A percentile compares a stretch with the other conserved stretches of the same genome.
Evolutionary conservation across 2,113 vertebrate genomes (phyloP).

Genomic region (Dascyllus trimaculatus): DNA sequence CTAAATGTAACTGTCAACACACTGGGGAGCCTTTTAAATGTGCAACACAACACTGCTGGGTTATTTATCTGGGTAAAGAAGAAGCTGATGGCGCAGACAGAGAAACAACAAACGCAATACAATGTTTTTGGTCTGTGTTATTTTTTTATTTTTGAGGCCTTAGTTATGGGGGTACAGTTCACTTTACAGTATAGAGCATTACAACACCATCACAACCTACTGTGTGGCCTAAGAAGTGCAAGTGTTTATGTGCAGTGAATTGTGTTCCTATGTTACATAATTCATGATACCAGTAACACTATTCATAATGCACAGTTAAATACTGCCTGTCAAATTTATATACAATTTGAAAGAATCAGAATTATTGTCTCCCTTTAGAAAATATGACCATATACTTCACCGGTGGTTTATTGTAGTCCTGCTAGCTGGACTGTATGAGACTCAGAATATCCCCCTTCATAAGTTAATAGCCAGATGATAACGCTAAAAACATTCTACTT

Average conservation of each 20-base stretch:
- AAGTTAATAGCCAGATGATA: too few species aligned
- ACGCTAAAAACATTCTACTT: too few species aligned
- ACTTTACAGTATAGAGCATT: neutral
- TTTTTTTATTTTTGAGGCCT: neutral
- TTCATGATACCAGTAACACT: neutral
- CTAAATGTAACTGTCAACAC: conserved; percentile 1
- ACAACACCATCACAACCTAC: neutral
- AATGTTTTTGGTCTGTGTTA: neutral
- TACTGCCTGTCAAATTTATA: too few species aligned
- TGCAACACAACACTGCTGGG: neutral
- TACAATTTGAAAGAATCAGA: too few species aligned
- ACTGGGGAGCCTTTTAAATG: conserved; percentile 9
- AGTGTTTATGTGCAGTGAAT: neutral
- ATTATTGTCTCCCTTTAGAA: too few species aligned
- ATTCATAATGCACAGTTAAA: neutral
- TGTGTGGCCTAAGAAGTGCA: neutral
- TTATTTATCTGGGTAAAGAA: conserved; percentile 1
- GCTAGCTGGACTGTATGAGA: too few species aligned
- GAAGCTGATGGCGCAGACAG: neutral
- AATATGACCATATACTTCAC: too few species aligned
- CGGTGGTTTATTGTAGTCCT: too few species aligned
- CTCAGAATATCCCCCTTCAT: too few species aligned
- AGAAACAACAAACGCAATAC: neutral
- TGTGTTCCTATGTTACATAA: neutral
- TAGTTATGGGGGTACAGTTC: neutral